Evolutionary conservation across 2,888 invertebrate species (phyloP).

Genomic region (Parnassius smintheus): DNA sequence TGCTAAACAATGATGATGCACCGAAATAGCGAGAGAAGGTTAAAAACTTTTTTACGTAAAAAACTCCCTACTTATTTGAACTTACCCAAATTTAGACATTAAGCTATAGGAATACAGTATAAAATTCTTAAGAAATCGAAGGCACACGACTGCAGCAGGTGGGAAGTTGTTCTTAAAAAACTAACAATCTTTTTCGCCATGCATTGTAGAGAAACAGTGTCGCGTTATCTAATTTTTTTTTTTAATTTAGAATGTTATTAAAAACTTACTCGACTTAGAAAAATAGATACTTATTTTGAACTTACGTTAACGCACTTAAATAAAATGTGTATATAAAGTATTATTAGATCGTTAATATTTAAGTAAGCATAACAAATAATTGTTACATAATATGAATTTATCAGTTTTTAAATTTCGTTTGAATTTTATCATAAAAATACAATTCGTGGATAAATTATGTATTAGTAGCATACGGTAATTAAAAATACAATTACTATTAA

Average conservation of each 20-base stretch:
- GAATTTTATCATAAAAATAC: too few species aligned
- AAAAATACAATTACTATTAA: constrained; percentile 49
- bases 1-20: constrained; percentile 62
- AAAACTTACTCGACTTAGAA: constrained; percentile 13
- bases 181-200: constrained; percentile 64
- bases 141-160: constrained; percentile 80
- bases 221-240: constrained; percentile 47
- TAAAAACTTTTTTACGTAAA: constrained; percentile 61
- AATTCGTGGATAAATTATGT: background rate
- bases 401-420: too few species aligned
- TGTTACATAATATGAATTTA: too few species aligned
- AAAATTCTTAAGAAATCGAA: constrained; percentile 27
- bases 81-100: constrained; percentile 34
- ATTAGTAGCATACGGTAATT: constrained; percentile 9
- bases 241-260: constrained; percentile 28
- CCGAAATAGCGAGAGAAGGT: constrained; percentile 59
- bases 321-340: too few species aligned
- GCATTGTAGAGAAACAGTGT: constrained; percentile 60
- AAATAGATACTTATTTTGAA: too few species aligned
- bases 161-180: constrained; percentile 71
- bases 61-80: constrained; percentile 49
- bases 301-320: too few species aligned
- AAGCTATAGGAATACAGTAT: constrained; percentile 32
- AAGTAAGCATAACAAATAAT: too few species aligned
- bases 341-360: too few species aligned